phyloP scores from a whole-genome alignment of 2,113 vertebrate genomes.

The Cinclus mexicanus region DNA sequence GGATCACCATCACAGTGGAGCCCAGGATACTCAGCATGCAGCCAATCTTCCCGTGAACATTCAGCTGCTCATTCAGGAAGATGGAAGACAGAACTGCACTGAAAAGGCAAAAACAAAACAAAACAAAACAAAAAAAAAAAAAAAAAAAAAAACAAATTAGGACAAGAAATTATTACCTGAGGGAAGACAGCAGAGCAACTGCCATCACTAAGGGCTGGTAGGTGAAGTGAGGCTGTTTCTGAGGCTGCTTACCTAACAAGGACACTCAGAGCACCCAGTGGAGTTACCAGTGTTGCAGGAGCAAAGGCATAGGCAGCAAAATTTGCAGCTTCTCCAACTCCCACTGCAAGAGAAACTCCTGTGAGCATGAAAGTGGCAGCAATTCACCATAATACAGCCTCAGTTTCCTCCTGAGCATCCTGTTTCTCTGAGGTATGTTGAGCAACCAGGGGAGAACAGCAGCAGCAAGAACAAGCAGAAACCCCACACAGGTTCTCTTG shows the following conservation, averaged over 20 bases:
- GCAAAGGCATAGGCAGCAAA: slow-evolving; percentile 88
- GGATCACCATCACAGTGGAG: slow-evolving; percentile 86
- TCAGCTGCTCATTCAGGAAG: slow-evolving; percentile 84
- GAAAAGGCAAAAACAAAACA: neutral
- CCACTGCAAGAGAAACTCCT: slow-evolving; percentile 75
- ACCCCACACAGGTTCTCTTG: neutral
- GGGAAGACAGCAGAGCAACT: neutral
- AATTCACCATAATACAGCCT: neutral
- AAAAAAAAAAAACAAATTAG: neutral
- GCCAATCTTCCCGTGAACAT: slow-evolving; percentile 81
- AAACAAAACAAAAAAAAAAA: neutral
- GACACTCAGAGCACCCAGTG: slow-evolving; percentile 83
- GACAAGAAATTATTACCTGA: neutral
- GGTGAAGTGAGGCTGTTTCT: neutral
- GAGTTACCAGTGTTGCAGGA: slow-evolving; percentile 85
- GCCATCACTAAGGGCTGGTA: neutral
- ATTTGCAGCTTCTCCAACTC: slow-evolving; percentile 83
- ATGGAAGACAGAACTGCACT: slow-evolving; percentile 84
- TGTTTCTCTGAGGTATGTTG: neutral
- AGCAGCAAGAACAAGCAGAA: neutral
- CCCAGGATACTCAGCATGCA: slow-evolving; percentile 83
- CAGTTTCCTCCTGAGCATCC: neutral
- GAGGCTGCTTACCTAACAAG: slow-evolving; percentile 77
- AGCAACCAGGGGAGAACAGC: neutral
- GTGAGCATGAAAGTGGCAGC: neutral